Evolutionary conservation across 1,140 invertebrate genomes (phyloP).

Genomic region (Cotesia typhae): DNA sequence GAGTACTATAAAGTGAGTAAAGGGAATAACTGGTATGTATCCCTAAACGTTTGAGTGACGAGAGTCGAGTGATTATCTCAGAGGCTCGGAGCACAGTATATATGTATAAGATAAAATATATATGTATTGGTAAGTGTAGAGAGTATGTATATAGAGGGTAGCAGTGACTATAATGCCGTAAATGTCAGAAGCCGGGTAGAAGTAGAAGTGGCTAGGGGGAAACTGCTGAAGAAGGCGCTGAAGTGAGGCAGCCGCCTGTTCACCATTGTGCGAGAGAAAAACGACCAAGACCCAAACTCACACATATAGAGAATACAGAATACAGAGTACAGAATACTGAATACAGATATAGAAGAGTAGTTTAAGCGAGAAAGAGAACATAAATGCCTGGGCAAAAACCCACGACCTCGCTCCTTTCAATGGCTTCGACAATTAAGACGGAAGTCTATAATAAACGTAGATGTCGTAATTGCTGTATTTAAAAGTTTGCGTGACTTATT

Average conservation of each 20-base stretch:
- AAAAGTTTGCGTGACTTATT: constrained; percentile 29
- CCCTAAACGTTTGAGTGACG: constrained; percentile 38
- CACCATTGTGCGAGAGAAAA: constrained; percentile 24
- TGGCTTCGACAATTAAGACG: constrained; percentile 35
- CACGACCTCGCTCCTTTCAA: constrained; percentile 30
- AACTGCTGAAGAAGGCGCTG: constrained; percentile 38
- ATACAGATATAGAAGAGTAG: constrained; percentile 12
- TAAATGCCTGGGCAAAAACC: constrained; percentile 22
- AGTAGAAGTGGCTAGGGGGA: constrained; percentile 13
- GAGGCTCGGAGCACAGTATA: background rate
- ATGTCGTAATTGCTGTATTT: constrained; percentile 33
- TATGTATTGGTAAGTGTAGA: background rate
- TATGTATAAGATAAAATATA: constrained; percentile 5
- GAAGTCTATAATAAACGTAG: constrained; percentile 35
- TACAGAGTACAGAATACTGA: background rate
- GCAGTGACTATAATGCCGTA: constrained; percentile 38
- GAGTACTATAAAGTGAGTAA: background rate
- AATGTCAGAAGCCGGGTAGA: constrained; percentile 33
- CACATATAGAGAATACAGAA: background rate
- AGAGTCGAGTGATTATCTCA: constrained; percentile 40
- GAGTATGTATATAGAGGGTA: constrained; percentile 24
- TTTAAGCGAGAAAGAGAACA: constrained; percentile 26
- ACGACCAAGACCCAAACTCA: background rate
- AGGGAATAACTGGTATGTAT: constrained; percentile 19
- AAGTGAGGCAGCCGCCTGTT: constrained; percentile 36